Percentiles rank a stretch among this genome's conserved stretches.
These are phyloP conservation scores for Lomographa bimaculata DNA, from an alignment of 2,888 invertebrate genomes.

Conservation along the genomic window DNA sequence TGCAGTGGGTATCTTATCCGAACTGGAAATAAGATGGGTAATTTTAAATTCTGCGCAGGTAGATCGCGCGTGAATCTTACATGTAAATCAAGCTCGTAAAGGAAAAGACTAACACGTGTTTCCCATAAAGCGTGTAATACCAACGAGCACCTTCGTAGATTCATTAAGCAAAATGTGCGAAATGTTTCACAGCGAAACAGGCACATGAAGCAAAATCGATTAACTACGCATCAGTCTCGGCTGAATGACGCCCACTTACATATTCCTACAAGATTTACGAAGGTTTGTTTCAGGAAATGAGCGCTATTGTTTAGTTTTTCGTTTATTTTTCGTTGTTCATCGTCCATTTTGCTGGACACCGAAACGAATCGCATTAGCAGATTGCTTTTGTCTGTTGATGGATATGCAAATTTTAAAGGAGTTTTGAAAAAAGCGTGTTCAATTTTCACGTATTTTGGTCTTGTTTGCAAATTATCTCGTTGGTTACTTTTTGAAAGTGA, in stretches of 20 bases:
- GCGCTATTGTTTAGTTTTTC: conserved; percentile 26
- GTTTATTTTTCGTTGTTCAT: conserved; percentile 12
- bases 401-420: conserved; percentile 18
- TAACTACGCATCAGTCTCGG: conserved; percentile 49
- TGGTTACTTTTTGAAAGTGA: conserved; percentile 3
- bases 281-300: conserved; percentile 31
- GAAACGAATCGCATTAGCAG: conserved; percentile 14
- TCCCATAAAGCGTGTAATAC: conserved; percentile 11
- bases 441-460: conserved; percentile 1
- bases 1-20: too few relatives aligned
- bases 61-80: conserved; percentile 3
- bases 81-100: conserved; percentile 14
- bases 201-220: conserved; percentile 49
- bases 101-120: conserved; percentile 21
- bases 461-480: conserved; percentile 6
- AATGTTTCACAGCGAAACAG: conserved; percentile 34
- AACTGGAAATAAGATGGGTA: too few relatives aligned
- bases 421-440: conserved; percentile 13
- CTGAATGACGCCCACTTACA: conserved; percentile 38
- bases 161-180: conserved; percentile 32
- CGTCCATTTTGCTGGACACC: conserved; percentile 14
- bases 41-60: too few relatives aligned
- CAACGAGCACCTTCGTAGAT: conserved; percentile 10
- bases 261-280: conserved; percentile 33
- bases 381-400: conserved; percentile 4